Conservation (phyloP, 2,113 vertebrate species). For the Sminthopsis crassicaudata region DNA sequence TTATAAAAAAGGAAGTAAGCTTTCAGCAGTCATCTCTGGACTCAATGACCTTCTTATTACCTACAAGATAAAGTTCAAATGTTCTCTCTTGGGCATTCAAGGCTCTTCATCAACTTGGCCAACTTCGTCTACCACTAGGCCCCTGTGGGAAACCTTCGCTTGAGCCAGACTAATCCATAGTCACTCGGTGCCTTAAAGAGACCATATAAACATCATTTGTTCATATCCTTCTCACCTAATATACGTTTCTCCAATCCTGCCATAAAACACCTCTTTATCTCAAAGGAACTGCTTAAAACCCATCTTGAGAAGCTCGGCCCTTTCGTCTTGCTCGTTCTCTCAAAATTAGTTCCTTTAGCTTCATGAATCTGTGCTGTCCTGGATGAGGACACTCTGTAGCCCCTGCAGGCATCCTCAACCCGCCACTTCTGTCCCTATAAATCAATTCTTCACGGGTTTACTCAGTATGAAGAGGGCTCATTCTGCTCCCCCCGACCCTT, state of each 20-base stretch:
- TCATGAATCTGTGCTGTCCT: not conserved
- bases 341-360: not conserved
- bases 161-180: not conserved
- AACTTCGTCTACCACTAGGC: not conserved
- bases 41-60: not conserved
- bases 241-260: not conserved
- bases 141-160: not conserved
- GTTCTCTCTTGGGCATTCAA: not conserved
- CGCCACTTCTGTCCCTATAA: not conserved
- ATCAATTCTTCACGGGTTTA: not conserved
- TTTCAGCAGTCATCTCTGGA: not conserved
- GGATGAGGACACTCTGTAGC: not conserved
- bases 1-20: not conserved
- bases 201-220: not conserved
- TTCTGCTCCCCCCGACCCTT: not conserved
- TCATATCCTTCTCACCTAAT: not conserved
- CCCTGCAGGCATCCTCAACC: not conserved
- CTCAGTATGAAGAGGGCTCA: rapidly evolving
- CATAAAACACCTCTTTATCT: not conserved
- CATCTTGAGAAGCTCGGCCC: not conserved
- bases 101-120: not conserved
- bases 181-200: not conserved
- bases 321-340: not conserved
- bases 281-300: not conserved
- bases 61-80: not conserved